Conservation (phyloP, 2,113 vertebrate species). For the Lasiurus cinereus region DNA sequence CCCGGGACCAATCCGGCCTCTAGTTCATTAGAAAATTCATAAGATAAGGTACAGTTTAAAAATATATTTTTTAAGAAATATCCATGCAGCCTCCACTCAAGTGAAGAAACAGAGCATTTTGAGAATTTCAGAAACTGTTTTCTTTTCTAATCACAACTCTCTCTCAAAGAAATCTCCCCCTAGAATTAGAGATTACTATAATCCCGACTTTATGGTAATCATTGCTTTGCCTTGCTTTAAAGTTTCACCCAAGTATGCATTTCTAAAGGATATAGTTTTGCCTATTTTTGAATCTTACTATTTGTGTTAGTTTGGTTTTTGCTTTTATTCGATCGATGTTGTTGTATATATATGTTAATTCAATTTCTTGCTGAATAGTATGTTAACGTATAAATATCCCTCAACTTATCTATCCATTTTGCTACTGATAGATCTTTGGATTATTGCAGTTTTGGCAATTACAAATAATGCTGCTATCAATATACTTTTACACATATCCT, state of each 20-base stretch:
- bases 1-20: no score
- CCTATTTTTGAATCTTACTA: conserved; percentile 66
- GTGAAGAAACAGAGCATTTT: conserved; percentile 11
- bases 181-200: conserved; percentile 74
- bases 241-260: conserved; percentile 44
- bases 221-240: conserved; percentile 60
- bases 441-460: background rate
- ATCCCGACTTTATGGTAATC: conserved; percentile 68
- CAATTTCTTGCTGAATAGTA: background rate
- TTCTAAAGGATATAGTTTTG: conserved; percentile 62
- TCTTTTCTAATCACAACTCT: conserved; percentile 72
- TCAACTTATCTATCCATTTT: conserved; percentile 27
- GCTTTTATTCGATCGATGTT: conserved; percentile 12
- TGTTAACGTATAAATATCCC: background rate
- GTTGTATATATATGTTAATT: background rate
- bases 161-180: conserved; percentile 41
- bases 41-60: background rate
- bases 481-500: background rate
- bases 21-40: background rate
- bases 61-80: conserved; percentile 57
- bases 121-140: conserved; percentile 62
- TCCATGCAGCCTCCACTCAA: background rate
- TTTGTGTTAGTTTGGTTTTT: conserved; percentile 61
- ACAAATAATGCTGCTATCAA: background rate
- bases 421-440: background rate